Base-by-base conservation (phyloP, 92 coral and sea anemone genomes). In the Epizoanthus scotinus region DNA sequence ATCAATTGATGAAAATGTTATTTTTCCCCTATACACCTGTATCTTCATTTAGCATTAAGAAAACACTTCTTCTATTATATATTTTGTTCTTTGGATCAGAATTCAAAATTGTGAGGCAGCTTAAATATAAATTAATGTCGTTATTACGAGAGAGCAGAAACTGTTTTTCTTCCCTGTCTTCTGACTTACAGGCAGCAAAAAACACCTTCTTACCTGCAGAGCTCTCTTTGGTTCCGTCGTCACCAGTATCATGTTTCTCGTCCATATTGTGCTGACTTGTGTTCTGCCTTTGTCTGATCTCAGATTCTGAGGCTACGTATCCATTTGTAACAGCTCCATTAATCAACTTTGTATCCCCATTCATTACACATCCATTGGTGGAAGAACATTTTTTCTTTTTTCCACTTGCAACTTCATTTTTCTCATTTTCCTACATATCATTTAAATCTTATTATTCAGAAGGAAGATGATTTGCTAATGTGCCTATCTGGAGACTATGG, bases 351-450 rank as follows among this genome's bases (percentile, higher is more conserved):
- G 28, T 10, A 14, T 87, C 50, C 8, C 49, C 53, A 5, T 36
- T 82, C 61, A 55, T 29, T 29, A 50, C 67, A 70, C 59, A 34
- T 55, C 94, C 94, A 85, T 88, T 91, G 18, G 42, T 52, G 59
- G 82, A 36, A 54, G 20, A 13, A 70, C 74, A 70, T 58, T 77
- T 82, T 53, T 52, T 58, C 14, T 61, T 40, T 26, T 38, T 14
- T 77, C 82, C 58, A 13, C 58, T 77, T 59, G 24, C 79, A 63
- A 78, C 62, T 81, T 50, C 73, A 71, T 42, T 57, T 20, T 52
- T 38, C 52, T 68, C 59, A 44, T 65, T 66, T 49, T 56, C 25
- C 83, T 75, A 54, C 63, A 75, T 38, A 20, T 18, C 20, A 9
- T 0, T 38, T 14, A n/a, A 68, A 42, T 12, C 2, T 0, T 26